These are phyloP conservation scores for Drosophila borealis DNA, from an alignment of 2,888 invertebrate species.

Conservation along the genomic window DNA sequence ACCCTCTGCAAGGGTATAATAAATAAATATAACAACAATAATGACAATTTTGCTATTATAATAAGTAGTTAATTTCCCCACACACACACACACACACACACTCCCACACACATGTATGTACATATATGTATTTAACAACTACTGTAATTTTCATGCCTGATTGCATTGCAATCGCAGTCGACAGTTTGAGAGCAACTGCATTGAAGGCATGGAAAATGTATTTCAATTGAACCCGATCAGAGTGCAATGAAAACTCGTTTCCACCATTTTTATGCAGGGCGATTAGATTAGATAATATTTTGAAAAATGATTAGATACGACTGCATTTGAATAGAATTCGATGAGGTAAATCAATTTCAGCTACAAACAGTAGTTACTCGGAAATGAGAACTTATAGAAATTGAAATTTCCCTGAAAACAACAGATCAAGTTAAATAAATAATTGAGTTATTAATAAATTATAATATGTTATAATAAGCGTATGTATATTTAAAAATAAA, in stretches of 20 bases:
- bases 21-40: slow-evolving; percentile 12
- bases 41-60: slow-evolving; percentile 13
- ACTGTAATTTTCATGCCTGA: slow-evolving; percentile 60
- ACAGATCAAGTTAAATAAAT: too few relatives aligned
- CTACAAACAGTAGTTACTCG: not conserved
- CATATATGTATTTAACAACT: slow-evolving; percentile 21
- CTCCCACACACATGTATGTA: not conserved
- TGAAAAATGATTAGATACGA: slow-evolving; percentile 47
- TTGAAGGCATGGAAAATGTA: slow-evolving; percentile 19
- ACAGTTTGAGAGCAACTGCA: slow-evolving; percentile 36
- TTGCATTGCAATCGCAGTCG: slow-evolving; percentile 48
- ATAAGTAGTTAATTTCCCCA: slow-evolving; percentile 12
- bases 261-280: slow-evolving; percentile 16
- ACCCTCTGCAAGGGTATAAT: too few relatives aligned
- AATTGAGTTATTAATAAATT: too few relatives aligned
- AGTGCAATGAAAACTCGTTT: slow-evolving; percentile 23
- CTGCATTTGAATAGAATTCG: slow-evolving; percentile 24
- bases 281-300: slow-evolving; percentile 40
- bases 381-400: not conserved
- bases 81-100: not conserved
- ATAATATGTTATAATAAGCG: too few relatives aligned
- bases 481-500: too few relatives aligned
- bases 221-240: slow-evolving; percentile 26
- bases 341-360: slow-evolving; percentile 9
- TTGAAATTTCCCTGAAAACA: too few relatives aligned